These are phyloP conservation scores for Drosophila guanche DNA, from an alignment of 1,140 invertebrate species.

Conservation along the genomic window DNA sequence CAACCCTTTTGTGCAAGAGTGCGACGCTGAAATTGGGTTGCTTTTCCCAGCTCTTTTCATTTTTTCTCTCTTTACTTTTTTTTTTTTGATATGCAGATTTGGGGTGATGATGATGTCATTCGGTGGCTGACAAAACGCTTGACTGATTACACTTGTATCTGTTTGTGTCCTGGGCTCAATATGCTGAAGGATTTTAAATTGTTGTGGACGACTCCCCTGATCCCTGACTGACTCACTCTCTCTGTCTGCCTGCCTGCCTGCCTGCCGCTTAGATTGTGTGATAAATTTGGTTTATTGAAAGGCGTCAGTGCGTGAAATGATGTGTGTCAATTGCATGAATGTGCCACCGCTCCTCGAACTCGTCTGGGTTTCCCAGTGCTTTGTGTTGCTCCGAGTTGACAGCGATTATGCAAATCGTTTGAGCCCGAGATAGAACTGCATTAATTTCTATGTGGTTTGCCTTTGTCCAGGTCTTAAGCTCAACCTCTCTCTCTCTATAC, in stretches of 20 bases:
- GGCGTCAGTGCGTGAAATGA: slow-evolving; percentile 84
- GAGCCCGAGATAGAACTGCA: slow-evolving; percentile 51
- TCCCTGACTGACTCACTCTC: slow-evolving; percentile 5
- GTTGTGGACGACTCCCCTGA: slow-evolving; percentile 63
- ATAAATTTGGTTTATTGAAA: slow-evolving; percentile 84
- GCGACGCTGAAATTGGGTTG: slow-evolving; percentile 47
- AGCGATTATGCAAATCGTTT: slow-evolving; percentile 77
- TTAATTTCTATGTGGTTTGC: slow-evolving; percentile 50
- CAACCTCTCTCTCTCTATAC: slow-evolving; percentile 7
- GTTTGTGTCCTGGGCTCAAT: slow-evolving; percentile 65
- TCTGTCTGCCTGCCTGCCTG: not conserved
- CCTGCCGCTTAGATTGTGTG: slow-evolving; percentile 50
- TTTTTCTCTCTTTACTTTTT: slow-evolving; percentile 40
- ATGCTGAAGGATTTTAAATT: slow-evolving; percentile 76
- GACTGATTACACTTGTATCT: slow-evolving; percentile 83
- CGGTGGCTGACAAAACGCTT: slow-evolving; percentile 79
- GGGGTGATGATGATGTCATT: slow-evolving; percentile 67
- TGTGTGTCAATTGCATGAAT: slow-evolving; percentile 84
- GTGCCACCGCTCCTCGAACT: slow-evolving; percentile 17
- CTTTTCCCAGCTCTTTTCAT: slow-evolving; percentile 33
- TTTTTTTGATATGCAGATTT: slow-evolving; percentile 78
- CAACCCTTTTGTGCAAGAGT: slow-evolving; percentile 63
- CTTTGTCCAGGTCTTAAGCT: slow-evolving; percentile 50
- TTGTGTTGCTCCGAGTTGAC: slow-evolving; percentile 55
- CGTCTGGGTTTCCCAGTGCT: slow-evolving; percentile 40